A percentile compares a stretch with the other conserved stretches of the same genome.
Evolutionary conservation across 2,888 invertebrate genomes (phyloP).

Genomic region (Drosophila birchii): DNA sequence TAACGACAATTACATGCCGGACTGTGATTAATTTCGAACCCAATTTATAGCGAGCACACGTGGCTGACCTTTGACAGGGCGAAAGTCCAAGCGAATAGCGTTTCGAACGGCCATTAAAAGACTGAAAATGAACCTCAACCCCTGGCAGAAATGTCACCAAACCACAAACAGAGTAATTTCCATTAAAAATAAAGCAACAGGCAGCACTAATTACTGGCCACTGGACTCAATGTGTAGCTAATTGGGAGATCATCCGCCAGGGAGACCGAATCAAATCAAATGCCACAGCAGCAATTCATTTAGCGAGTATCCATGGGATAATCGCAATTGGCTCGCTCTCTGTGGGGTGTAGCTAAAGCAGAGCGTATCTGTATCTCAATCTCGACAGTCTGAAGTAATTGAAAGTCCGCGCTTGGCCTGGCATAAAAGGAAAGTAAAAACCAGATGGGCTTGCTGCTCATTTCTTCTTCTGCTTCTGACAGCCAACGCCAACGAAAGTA

Average conservation of each 20-base stretch:
- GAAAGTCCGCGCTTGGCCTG: conserved; percentile 65
- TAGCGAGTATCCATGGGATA: conserved; percentile 17
- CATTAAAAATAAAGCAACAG: conserved; percentile 24
- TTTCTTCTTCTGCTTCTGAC: conserved; percentile 50
- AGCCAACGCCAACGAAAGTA: conserved; percentile 66
- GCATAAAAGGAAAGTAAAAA: conserved; percentile 76
- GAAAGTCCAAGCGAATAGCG: conserved; percentile 53
- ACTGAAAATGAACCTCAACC: conserved; percentile 51
- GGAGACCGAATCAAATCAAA: conserved; percentile 37
- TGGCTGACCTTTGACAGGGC: conserved; percentile 61
- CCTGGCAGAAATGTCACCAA: conserved; percentile 36
- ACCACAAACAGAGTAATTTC: conserved; percentile 24
- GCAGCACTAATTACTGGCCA: conserved; percentile 44
- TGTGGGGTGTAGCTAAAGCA: conserved; percentile 21
- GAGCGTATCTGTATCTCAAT: conserved; percentile 32
- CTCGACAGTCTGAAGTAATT: conserved; percentile 57
- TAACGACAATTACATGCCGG: conserved; percentile 21
- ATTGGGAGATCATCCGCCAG: conserved; percentile 53
- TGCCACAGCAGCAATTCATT: conserved; percentile 44
- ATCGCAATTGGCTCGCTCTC: conserved; percentile 29
- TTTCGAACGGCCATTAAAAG: conserved; percentile 22
- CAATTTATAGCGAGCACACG: conserved; percentile 24
- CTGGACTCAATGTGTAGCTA: conserved; percentile 35
- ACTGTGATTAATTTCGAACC: conserved; percentile 11
- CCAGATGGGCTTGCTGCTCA: conserved; percentile 57